Evolutionary conservation across 1,140 invertebrate genomes (phyloP), one percentile per base, ranked within the genome.

Genomic region (Drosophila pseudoobscura): DNA sequence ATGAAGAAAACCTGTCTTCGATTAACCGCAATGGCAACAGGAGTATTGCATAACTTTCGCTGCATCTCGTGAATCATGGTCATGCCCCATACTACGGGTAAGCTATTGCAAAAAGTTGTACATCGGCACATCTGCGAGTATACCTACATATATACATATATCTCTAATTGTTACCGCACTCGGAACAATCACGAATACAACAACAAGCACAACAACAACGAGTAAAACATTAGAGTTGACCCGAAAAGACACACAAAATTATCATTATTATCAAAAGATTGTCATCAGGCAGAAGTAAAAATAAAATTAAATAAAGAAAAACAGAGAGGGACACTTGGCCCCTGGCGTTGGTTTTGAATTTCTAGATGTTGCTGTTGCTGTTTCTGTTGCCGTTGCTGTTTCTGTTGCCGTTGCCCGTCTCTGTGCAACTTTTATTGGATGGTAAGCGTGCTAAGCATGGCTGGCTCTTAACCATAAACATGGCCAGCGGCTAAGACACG

Each of bases 401-500:
- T 6, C 26, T 1, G 31, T 31, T 31, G 8, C 31, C 2, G 31
- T 9, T 9, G 29, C 29, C 29, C 29, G 29, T 31, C 59, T 59
- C 45, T 15, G 43, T 63, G 64, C 71, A 61, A 68, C 74, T 82
- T 80, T 80, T 80, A 84, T 85, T 85, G 80, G 75, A 58, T 79
- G 70, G 61, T 60, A 43, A 61, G 55, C 52, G 77, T 69, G 82
- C 80, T 78, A 84, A 80, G 72, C 80, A 76, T 68, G 72, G 76
- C 77, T 80, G 66, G 47, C 76, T 80, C 62, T 78, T 79, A 76
- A 84, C 63, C 77, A 85, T 69, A 77, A 85, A 77, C 73, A 77
- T 60, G 8, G 73, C 82, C 82, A 55, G 60, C 45, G 69, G 80
- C 66, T 20, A 56, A 65, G 60, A 72, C 66, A 72, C 54, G 57